Evolutionary conservation across 2,797 vertebrate species (phyloP), one percentile per base, ranked within the genome.

Genomic region (Bufotes viridis): DNA sequence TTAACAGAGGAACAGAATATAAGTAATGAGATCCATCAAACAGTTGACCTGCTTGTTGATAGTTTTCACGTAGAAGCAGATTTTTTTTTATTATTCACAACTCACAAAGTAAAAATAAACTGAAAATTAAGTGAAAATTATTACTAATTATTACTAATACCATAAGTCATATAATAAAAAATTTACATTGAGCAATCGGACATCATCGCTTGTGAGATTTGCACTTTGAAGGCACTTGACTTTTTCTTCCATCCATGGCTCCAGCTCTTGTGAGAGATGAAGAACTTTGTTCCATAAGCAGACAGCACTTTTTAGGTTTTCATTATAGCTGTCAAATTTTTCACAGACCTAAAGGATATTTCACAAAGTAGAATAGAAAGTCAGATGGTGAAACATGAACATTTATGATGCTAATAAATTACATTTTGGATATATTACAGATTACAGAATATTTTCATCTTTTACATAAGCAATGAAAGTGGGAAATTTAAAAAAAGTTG

Each of bases 211-310:
- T 0, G 91, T 93, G 90, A 96, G 92, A n/a, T 94, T 93, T n/a
- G 72, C 92, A 14, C 94, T 95, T 22, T 96, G 94, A 69, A 96
- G 91, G 0, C 94, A 85, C 57, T 90, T 88, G 78, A 97, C 94
- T 84, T 95, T 95, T 57, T 91, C 88, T 0, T 92, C 93, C 0
- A 93, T 93, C 98, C 98, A 98, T 61, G 91, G 88, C 0, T 98
- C 97, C 0, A 97, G 91, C 14, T 95, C 95, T 60, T 85, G 93
- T 7, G 96, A 97, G 53, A 97, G 91, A 86, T 93, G 92, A 79
- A 96, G 94, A 91, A 98, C 96, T 91, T 97, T 98, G 89, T 98
- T 97, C 98, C 98, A 99, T 90, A 97, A 91, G 93, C 96, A 96
- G 93, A 97, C 93, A 57, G 94, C 97, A 91, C 96, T 96, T 85